These are phyloP conservation scores for Felis chaus DNA, from an alignment of 2,113 vertebrate species.

Conservation along the genomic window DNA sequence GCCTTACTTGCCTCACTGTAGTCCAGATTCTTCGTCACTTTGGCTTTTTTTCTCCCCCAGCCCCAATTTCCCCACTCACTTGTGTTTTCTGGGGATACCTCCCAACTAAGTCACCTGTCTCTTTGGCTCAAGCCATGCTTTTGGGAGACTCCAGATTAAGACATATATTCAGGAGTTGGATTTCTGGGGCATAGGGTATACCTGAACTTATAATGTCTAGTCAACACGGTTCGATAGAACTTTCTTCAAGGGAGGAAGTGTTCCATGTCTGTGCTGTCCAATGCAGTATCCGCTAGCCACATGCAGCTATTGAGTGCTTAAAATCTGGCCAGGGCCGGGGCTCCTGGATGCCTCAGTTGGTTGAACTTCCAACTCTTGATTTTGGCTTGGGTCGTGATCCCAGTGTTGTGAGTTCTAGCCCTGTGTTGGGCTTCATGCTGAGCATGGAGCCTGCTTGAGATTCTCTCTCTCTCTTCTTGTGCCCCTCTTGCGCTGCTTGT, in stretches of 20 bases:
- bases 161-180: background rate
- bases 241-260: background rate
- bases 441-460: too few species aligned
- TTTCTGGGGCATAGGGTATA: background rate
- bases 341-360: too few species aligned
- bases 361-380: too few species aligned
- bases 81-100: background rate
- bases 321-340: background rate
- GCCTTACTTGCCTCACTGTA: background rate
- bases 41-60: background rate
- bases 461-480: too few species aligned
- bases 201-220: background rate
- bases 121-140: background rate
- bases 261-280: background rate
- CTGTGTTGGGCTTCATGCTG: too few species aligned
- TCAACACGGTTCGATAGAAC: background rate
- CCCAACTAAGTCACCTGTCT: background rate
- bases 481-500: too few species aligned
- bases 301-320: background rate
- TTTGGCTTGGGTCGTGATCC: too few species aligned
- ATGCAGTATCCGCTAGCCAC: background rate
- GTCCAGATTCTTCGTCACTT: background rate
- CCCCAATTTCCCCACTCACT: background rate
- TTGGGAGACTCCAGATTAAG: background rate
- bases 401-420: too few species aligned